Base-by-base conservation (phyloP, 1,140 invertebrate genomes). In the Lordiphosa clarofinis region DNA sequence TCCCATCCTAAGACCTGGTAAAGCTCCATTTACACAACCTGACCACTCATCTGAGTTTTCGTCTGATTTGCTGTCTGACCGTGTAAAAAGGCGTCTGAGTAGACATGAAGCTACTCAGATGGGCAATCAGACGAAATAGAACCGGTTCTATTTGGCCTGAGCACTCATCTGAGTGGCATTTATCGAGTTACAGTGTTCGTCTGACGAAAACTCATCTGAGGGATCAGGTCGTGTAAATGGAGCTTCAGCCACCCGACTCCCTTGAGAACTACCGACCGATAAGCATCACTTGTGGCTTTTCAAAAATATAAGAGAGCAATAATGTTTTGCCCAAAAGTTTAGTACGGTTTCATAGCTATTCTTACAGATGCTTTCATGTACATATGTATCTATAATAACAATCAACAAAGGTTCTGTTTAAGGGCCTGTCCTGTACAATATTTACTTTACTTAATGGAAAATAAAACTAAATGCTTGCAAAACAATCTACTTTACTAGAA, bases 381-480 rank as follows among this genome's bases (percentile, higher is more conserved):
- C 28, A 44, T 24, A 5, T 1, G 6, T 44, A 12, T 11, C 21
- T 28, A n/a, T 11, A 10, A 11, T 21, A 15, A n/a, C 19, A 43
- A 11, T 43, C 40, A 21, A 43, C 19, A 10, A 24, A 43, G 24
- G 48, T 12, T 50, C 48, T 5, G 35, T 38, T 9, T 13, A 38
- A 7, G 48, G 48, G 24, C 33, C 33, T 0, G 36, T 50, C 6
- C 21, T 38, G 4, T 50, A 38, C 13, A 50, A 50, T n/a, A 38
- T 50, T 15, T 7, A 33, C 28, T 35, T 47, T 19, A 9, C 9
- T 12, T 6, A 28, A 47, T 47, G 44, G 28, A 33, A 47, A 33
- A 47, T 47, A 11, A 47, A 47, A n/a, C 44, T 47, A 47, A 47
- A 47, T 47, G 44, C 44, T 35, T 31, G 24, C 7, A 33, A 47